phyloP scores from a whole-genome alignment of 2,113 vertebrate species.

The Dipodomys ordii region DNA sequence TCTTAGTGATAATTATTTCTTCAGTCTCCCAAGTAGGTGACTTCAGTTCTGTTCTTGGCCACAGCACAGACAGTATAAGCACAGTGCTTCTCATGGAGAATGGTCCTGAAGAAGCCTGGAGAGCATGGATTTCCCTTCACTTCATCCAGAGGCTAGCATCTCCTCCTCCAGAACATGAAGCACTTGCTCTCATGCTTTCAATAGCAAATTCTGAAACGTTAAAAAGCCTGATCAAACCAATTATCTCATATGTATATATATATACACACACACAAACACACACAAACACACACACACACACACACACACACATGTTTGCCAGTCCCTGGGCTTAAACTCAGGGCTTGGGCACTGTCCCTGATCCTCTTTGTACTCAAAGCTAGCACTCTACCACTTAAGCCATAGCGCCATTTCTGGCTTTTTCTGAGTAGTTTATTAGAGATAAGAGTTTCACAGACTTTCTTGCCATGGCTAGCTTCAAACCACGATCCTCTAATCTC shows the following conservation, averaged over 20 bases:
- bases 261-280: too few species aligned
- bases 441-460: too few species aligned
- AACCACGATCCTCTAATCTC: too few species aligned
- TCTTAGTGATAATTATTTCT: not conserved
- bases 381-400: too few species aligned
- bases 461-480: too few species aligned
- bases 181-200: not conserved
- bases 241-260: not conserved
- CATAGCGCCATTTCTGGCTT: too few species aligned
- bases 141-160: not conserved
- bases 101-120: not conserved
- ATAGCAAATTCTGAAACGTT: not conserved
- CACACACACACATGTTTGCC: too few species aligned
- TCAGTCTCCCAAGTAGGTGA: not conserved
- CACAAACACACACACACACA: too few species aligned
- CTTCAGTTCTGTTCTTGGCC: not conserved
- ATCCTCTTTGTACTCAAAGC: too few species aligned
- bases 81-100: not conserved
- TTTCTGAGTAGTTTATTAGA: too few species aligned
- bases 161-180: not conserved
- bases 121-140: rapidly evolving
- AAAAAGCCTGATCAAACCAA: not conserved
- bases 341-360: too few species aligned
- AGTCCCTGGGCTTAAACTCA: too few species aligned
- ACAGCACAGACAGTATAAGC: not conserved